Conservation (phyloP, 1,140 invertebrate species). For the Kradibia gibbosae region DNA sequence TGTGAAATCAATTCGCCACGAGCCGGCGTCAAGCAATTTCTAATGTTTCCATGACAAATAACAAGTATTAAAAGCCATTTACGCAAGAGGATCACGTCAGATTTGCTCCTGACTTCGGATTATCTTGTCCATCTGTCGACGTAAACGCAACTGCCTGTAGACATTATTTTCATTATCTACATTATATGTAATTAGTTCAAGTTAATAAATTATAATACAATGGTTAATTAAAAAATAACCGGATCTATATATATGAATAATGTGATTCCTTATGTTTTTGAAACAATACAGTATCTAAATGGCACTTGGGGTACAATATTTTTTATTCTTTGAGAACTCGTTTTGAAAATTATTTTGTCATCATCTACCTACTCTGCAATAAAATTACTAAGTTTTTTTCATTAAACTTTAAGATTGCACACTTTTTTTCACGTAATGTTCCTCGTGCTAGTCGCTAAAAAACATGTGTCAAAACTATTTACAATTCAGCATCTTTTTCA, state of each 20-base stretch:
- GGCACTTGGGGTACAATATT: background rate
- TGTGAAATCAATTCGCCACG: conserved; percentile 7
- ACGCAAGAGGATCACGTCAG: conserved; percentile 61
- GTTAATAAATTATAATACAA: background rate
- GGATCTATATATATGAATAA: background rate
- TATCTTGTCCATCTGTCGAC: conserved; percentile 54
- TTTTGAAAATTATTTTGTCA: conserved; percentile 2
- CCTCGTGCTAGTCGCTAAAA: background rate
- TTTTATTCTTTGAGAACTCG: conserved; percentile 4
- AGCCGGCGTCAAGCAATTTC: conserved; percentile 33
- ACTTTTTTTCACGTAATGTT: background rate
- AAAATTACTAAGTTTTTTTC: background rate
- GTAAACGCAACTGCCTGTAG: background rate
- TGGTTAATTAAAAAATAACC: background rate
- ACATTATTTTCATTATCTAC: background rate
- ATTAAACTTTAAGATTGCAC: background rate
- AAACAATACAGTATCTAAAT: background rate
- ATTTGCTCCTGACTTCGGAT: conserved; percentile 55
- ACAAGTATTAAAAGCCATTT: conserved; percentile 58
- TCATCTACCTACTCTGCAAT: background rate
- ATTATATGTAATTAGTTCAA: background rate
- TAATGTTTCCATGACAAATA: conserved; percentile 59
- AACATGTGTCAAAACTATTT: background rate
- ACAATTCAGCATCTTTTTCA: background rate
- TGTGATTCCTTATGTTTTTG: background rate